A percentile compares a stretch with the other conserved stretches of the same genome.
phyloP scores from a whole-genome alignment of 2,797 vertebrate species.

The Halcyon chelicuti region DNA sequence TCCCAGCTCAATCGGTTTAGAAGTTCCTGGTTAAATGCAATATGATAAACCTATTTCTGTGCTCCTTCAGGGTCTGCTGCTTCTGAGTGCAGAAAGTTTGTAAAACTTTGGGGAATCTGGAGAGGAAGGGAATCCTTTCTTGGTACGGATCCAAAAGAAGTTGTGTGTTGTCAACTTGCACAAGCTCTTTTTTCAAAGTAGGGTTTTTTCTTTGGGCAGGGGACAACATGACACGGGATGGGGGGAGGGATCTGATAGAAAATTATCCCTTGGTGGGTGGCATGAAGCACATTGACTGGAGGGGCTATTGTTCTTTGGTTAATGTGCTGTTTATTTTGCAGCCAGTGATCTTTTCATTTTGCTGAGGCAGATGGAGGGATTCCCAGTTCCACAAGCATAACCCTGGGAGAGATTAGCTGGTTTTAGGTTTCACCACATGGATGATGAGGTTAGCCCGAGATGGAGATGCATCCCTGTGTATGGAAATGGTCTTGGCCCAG shows the following conservation, averaged over 20 bases:
- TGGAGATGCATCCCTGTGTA: not conserved
- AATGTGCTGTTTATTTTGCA: conserved; percentile 50
- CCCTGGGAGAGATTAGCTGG: conserved; percentile 50
- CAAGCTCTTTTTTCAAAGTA: not conserved
- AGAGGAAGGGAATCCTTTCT: conserved; percentile 14
- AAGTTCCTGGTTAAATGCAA: not conserved
- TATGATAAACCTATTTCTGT: not conserved
- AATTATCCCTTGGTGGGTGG: conserved; percentile 17
- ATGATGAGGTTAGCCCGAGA: conserved; percentile 47
- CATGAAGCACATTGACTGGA: not conserved
- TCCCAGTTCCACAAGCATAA: conserved; percentile 53
- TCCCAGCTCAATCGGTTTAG: not conserved
- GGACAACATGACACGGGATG: no score
- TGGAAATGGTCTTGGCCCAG: conserved; percentile 41
- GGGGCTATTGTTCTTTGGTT: conserved; percentile 40
- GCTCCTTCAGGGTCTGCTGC: not conserved
- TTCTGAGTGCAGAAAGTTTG: not conserved
- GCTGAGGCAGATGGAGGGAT: conserved; percentile 58
- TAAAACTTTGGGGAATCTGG: not conserved
- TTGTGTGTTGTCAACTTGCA: not conserved
- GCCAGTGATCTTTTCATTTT: conserved; percentile 37
- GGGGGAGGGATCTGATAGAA: not conserved
- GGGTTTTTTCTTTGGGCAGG: not conserved
- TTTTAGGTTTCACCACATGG: conserved; percentile 49
- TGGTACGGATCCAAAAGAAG: not conserved